Evolutionary conservation across 1,140 invertebrate genomes (phyloP), one percentile per base, ranked within the genome.

Genomic region (Chironomus tepperi): DNA sequence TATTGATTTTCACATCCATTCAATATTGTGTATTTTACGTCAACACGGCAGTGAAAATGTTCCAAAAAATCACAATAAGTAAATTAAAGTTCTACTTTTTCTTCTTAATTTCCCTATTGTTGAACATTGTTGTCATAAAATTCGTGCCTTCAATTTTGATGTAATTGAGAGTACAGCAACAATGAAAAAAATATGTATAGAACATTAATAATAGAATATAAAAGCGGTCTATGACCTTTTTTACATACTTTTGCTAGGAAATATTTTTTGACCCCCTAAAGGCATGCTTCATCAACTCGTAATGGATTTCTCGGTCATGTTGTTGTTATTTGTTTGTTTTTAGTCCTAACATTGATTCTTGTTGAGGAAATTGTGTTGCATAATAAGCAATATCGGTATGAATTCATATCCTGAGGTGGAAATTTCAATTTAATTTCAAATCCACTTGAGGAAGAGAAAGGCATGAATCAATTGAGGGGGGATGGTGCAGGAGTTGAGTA

Each of bases 371-470:
- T 34, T 34, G 24, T 34, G 5, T 34, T 34, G 24, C 24, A 34
- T 34, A 34, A 34, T 34, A 34, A 34, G 24, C 24, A 34, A 34
- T 34, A 34, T 34, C 24, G 24, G 24, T 34, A 34, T 34, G 24
- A 34, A 34, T 34, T 34, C 16, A 21, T 19, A 18, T 16, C 65
- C 19, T 10, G n/a, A 70, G 65, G 65, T 70, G 65, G 18, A 70
- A 70, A 70, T 70, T 70, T 70, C 65, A 70, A 70, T 70, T 70
- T 70, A 70, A 70, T 70, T 70, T 70, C 16, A 57, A 57, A 57
- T 57, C 24, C 24, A 34, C 24, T 34, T 34, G 24, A 34, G 2
- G 24, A 5, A 34, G 24, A 34, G 24, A 34, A 34, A 34, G 15
- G 15, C 47, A 57, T 57, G 47, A 57, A 57, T 57, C 47, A 57